phyloP scores from a whole-genome alignment of 2,113 vertebrate species.

The Cynopterus brachyotis region DNA sequence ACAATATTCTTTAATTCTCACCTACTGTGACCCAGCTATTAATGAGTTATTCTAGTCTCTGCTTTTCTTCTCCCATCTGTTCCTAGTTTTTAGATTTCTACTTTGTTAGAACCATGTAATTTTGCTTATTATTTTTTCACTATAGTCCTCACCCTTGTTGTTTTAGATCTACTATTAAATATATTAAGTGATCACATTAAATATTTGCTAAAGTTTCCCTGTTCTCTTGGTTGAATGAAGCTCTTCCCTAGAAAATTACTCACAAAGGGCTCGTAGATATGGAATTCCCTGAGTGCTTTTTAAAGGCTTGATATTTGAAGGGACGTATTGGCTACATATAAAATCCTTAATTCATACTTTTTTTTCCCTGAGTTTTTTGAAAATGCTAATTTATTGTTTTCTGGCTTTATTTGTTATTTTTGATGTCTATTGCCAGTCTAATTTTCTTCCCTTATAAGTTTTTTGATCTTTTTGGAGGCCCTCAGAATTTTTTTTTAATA shows the following conservation, averaged over 20 bases:
- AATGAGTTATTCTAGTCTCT: not conserved
- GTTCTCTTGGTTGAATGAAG: not conserved
- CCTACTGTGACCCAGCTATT: not conserved
- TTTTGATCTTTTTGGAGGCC: not conserved
- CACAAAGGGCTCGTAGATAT: not conserved
- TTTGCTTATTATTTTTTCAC: not conserved
- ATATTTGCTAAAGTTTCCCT: not conserved
- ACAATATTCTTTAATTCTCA: not conserved
- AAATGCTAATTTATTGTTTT: not conserved
- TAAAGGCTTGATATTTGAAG: not conserved
- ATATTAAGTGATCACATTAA: not conserved
- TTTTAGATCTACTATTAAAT: not conserved
- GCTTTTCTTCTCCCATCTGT: not conserved
- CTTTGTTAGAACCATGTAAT: not conserved
- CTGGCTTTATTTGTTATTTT: not conserved
- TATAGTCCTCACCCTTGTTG: not conserved
- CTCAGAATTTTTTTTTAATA: not conserved
- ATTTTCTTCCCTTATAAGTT: not conserved
- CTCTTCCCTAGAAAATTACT: not conserved
- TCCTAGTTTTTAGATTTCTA: not conserved
- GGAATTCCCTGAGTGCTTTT: not conserved
- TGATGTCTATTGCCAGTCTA: not conserved
- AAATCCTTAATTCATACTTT: not conserved
- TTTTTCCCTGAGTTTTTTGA: not conserved
- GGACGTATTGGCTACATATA: not conserved